phyloP scores from a whole-genome alignment of 37 sponge, comb jelly and placozoan genomes.

The Geodia barretti region DNA sequence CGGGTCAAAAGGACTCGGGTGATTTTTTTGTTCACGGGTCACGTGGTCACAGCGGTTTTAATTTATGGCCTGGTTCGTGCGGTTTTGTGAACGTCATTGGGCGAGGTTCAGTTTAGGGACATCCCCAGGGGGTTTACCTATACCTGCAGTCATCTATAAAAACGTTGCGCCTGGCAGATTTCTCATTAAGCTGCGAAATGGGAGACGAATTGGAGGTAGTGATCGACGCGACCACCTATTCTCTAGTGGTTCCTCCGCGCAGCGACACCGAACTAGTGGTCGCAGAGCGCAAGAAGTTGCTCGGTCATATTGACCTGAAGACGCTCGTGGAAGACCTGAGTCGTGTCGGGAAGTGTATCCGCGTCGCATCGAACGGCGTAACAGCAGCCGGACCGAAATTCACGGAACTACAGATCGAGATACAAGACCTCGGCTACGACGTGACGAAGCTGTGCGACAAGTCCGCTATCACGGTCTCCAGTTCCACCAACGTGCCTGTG shows the following conservation, averaged over 20 bases:
- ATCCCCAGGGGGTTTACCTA: too few relatives aligned
- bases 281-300: constrained; percentile 20
- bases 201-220: background rate
- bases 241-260: background rate
- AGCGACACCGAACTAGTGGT: constrained; percentile 8
- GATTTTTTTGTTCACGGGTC: too few relatives aligned
- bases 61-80: too few relatives aligned
- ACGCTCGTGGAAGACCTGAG: constrained; percentile 64
- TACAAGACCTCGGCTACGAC: constrained; percentile 58
- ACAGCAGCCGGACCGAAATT: constrained; percentile 56
- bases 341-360: constrained; percentile 58
- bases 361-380: constrained; percentile 62
- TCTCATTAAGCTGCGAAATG: too few relatives aligned
- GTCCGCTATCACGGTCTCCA: constrained; percentile 56
- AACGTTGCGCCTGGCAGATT: too few relatives aligned
- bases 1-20: too few relatives aligned
- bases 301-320: constrained; percentile 48
- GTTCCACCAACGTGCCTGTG: constrained; percentile 40
- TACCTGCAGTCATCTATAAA: too few relatives aligned
- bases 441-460: constrained; percentile 72
- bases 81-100: too few relatives aligned
- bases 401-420: constrained; percentile 45
- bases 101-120: too few relatives aligned
- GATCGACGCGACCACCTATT: constrained; percentile 4
- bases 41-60: too few relatives aligned